These are phyloP conservation scores for Astreopora myriophthalma DNA, from an alignment of 64 coral and sea anemone genomes.

Conservation along the genomic window DNA sequence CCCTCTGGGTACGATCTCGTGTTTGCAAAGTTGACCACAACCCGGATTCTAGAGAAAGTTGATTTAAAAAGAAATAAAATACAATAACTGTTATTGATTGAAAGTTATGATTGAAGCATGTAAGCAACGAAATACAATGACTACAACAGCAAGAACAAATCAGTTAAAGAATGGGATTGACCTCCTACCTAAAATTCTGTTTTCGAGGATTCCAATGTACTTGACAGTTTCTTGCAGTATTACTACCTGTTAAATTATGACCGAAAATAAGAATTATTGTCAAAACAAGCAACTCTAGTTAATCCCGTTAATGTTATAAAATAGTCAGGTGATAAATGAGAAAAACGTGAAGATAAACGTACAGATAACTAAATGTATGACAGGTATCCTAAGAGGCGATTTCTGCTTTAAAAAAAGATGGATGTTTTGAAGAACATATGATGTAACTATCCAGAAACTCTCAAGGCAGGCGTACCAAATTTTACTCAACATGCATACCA, in stretches of 20 bases:
- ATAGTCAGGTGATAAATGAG: too few relatives aligned
- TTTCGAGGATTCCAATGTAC: slow-evolving; percentile 29
- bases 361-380: too few relatives aligned
- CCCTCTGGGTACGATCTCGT: background rate
- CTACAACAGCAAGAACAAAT: background rate
- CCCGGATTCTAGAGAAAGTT: background rate
- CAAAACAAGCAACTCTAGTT: background rate
- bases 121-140: background rate
- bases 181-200: background rate
- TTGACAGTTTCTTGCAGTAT: slow-evolving; percentile 29
- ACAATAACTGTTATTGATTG: background rate
- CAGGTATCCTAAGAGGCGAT: too few relatives aligned
- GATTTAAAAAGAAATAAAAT: background rate
- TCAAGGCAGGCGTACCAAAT: too few relatives aligned
- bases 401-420: too few relatives aligned
- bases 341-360: too few relatives aligned
- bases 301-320: background rate
- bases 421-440: too few relatives aligned
- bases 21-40: background rate
- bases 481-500: too few relatives aligned
- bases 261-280: background rate
- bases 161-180: too few relatives aligned
- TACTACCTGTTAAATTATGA: background rate
- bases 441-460: too few relatives aligned
- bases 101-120: background rate